These are phyloP conservation scores for Cheilosia vernalis DNA, from an alignment of 2,888 invertebrate species.

Conservation along the genomic window DNA sequence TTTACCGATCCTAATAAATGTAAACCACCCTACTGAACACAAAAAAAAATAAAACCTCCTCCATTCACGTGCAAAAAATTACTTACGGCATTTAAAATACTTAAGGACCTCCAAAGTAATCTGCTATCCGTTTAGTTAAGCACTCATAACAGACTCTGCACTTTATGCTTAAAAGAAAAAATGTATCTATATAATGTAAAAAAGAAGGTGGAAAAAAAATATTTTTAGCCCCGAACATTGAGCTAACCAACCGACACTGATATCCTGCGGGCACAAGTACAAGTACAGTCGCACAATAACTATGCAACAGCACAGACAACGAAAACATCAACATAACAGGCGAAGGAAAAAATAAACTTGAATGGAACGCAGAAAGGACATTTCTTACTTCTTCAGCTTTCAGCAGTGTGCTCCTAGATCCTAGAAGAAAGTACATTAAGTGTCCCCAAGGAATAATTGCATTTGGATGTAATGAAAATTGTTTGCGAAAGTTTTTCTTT, in stretches of 20 bases:
- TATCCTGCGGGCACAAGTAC: slow-evolving; percentile 70
- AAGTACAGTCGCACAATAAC: slow-evolving; percentile 38
- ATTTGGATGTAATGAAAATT: slow-evolving; percentile 75
- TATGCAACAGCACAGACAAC: slow-evolving; percentile 53
- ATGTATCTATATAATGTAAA: slow-evolving; percentile 48
- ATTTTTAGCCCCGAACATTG: slow-evolving; percentile 49
- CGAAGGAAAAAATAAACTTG: slow-evolving; percentile 5
- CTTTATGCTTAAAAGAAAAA: slow-evolving; percentile 39
- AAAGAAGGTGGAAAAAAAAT: slow-evolving; percentile 1
- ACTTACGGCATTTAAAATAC: slow-evolving; percentile 73
- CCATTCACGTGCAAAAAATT: slow-evolving; percentile 55
- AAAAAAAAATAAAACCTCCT: not conserved
- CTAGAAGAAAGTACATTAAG: slow-evolving; percentile 70
- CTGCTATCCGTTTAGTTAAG: slow-evolving; percentile 70
- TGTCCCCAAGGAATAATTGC: slow-evolving; percentile 75
- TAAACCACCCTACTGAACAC: not conserved
- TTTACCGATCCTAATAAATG: slow-evolving; percentile 23
- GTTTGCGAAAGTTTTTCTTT: slow-evolving; percentile 69
- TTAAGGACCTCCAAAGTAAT: slow-evolving; percentile 71
- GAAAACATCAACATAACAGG: slow-evolving; percentile 29
- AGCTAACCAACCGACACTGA: slow-evolving; percentile 72
- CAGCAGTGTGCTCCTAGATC: slow-evolving; percentile 24
- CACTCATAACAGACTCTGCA: slow-evolving; percentile 70
- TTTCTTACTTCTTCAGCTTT: slow-evolving; percentile 42
- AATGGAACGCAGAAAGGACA: slow-evolving; percentile 50